Evolutionary conservation across 1,140 invertebrate genomes (phyloP).

Genomic region (Papilio machaon): DNA sequence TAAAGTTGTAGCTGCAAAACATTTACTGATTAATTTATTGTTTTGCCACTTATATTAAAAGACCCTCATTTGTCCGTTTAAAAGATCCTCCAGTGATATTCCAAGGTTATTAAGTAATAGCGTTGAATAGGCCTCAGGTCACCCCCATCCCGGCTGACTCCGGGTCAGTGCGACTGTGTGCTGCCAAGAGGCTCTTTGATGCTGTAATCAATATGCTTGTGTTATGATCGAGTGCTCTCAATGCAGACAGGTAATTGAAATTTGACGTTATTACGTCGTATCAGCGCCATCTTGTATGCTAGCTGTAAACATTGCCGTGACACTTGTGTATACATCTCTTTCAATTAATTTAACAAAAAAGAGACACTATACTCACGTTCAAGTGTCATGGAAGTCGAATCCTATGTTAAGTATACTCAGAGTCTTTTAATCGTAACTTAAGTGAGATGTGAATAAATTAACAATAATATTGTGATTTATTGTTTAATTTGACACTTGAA

Average conservation of each 20-base stretch:
- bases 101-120: slow-evolving; percentile 27
- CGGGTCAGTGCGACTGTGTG: slow-evolving; percentile 25
- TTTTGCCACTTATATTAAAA: neutral
- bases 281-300: neutral
- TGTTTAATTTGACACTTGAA: too few relatives aligned
- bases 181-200: slow-evolving; percentile 24
- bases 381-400: too few relatives aligned
- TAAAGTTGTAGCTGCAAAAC: neutral
- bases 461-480: too few relatives aligned
- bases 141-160: neutral
- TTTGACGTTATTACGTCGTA: neutral
- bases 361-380: too few relatives aligned
- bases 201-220: slow-evolving; percentile 31
- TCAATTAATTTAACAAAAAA: too few relatives aligned
- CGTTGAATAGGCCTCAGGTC: slow-evolving; percentile 4
- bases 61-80: neutral
- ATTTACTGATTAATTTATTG: neutral
- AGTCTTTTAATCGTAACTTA: too few relatives aligned
- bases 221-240: slow-evolving; percentile 14
- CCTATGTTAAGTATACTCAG: too few relatives aligned
- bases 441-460: too few relatives aligned
- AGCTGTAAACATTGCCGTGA: too few relatives aligned
- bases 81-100: slow-evolving; percentile 6
- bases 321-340: too few relatives aligned
- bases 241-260: slow-evolving; percentile 22